A percentile compares a stretch with the other conserved stretches of the same genome.
These are phyloP conservation scores for Bombycilla garrulus DNA, from an alignment of 2,113 vertebrate species.

Conservation along the genomic window DNA sequence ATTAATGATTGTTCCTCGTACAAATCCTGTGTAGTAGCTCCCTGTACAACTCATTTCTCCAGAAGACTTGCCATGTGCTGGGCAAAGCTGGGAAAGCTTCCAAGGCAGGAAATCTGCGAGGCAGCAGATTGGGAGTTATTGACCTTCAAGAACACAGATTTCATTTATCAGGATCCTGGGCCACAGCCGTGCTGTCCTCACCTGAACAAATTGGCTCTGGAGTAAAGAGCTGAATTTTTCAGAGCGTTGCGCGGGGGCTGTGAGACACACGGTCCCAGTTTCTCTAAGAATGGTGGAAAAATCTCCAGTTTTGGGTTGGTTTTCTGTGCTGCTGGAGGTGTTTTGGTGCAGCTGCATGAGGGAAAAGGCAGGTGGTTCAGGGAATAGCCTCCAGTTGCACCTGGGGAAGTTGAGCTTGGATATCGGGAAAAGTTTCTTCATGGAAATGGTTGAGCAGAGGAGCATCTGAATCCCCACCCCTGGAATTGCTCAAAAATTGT, in stretches of 20 bases:
- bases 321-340: neutral
- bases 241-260: neutral
- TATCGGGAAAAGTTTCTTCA: neutral
- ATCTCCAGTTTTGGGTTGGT: neutral
- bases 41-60: constrained; percentile 24
- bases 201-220: constrained; percentile 12
- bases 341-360: neutral
- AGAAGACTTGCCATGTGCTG: constrained; percentile 39
- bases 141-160: constrained; percentile 58
- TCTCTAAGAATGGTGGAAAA: fast-evolving
- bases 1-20: constrained; percentile 26
- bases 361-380: neutral
- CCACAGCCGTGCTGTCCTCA: neutral
- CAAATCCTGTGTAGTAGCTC: constrained; percentile 27
- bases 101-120: constrained; percentile 42
- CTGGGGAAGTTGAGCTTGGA: neutral
- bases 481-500: neutral
- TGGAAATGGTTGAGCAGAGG: neutral
- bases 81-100: constrained; percentile 55
- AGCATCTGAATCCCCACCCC: neutral
- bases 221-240: neutral
- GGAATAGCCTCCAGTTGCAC: neutral
- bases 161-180: constrained; percentile 36
- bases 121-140: constrained; percentile 53
- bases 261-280: neutral